phyloP scores from a whole-genome alignment of 2,888 invertebrate species.

The Lasioglossum zephyrum region DNA sequence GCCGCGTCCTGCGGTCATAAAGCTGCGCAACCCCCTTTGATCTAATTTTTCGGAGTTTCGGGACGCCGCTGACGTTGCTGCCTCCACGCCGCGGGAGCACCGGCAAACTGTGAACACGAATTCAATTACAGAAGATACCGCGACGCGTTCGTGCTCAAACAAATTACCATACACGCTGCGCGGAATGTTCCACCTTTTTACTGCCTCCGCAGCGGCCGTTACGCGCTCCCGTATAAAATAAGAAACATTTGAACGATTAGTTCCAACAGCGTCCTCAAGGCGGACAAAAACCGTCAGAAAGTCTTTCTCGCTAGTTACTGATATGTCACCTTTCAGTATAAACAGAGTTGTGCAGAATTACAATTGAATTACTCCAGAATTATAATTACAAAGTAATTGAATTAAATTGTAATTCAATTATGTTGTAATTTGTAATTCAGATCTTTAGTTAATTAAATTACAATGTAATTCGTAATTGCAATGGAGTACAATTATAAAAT shows the following conservation, averaged over 20 bases:
- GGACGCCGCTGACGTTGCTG: neutral
- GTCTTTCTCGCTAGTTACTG: too few relatives aligned
- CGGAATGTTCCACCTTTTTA: conserved; percentile 3
- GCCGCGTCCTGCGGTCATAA: neutral
- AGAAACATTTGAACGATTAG: neutral
- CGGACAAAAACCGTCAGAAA: too few relatives aligned
- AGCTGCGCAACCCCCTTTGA: conserved; percentile 1
- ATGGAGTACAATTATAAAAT: too few relatives aligned
- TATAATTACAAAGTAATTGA: too few relatives aligned
- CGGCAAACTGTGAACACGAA: conserved; percentile 12
- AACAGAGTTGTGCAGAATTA: too few relatives aligned
- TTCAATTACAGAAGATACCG: conserved; percentile 6
- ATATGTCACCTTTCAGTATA: too few relatives aligned
- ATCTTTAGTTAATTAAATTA: too few relatives aligned
- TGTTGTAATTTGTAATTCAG: too few relatives aligned
- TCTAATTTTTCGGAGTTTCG: conserved; percentile 5
- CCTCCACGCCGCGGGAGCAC: neutral
- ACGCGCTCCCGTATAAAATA: neutral
- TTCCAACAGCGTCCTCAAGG: too few relatives aligned
- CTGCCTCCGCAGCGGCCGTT: neutral
- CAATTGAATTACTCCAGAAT: too few relatives aligned
- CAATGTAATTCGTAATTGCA: too few relatives aligned
- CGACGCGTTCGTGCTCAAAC: neutral
- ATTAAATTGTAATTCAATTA: too few relatives aligned
- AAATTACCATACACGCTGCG: neutral